Evolutionary conservation across 2,888 invertebrate genomes (phyloP).

Genomic region (Amphipyra berbera): DNA sequence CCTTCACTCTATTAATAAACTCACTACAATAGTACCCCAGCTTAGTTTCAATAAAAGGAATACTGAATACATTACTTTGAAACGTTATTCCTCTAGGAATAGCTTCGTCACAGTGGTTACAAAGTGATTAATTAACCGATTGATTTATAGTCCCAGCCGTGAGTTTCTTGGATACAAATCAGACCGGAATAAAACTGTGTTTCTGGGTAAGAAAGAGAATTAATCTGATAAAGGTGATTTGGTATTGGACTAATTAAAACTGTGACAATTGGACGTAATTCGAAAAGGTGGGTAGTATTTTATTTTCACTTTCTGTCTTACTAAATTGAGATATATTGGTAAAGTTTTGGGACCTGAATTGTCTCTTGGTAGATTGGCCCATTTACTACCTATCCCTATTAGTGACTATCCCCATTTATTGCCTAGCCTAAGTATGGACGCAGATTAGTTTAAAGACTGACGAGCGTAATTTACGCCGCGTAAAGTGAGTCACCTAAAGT

Average conservation of each 20-base stretch:
- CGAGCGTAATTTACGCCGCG: too few relatives aligned
- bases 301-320: not conserved
- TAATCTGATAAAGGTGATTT: constrained; percentile 7
- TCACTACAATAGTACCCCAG: too few relatives aligned
- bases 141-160: constrained; percentile 58
- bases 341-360: too few relatives aligned
- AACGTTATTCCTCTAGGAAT: constrained; percentile 34
- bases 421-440: too few relatives aligned
- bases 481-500: too few relatives aligned
- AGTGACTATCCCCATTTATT: too few relatives aligned
- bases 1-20: too few relatives aligned
- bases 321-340: too few relatives aligned
- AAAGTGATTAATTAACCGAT: constrained; percentile 65
- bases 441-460: too few relatives aligned
- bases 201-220: constrained; percentile 17
- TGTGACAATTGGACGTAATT: not conserved
- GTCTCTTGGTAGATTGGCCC: too few relatives aligned
- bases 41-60: not conserved
- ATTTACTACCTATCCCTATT: too few relatives aligned
- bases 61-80: constrained; percentile 41
- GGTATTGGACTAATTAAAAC: constrained; percentile 17
- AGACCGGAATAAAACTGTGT: constrained; percentile 23
- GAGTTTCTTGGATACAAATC: constrained; percentile 34
- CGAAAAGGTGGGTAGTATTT: not conserved
- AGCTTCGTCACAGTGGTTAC: constrained; percentile 40